phyloP scores from a whole-genome alignment of 2,797 vertebrate genomes.

The Yasuhikotakia modesta region DNA sequence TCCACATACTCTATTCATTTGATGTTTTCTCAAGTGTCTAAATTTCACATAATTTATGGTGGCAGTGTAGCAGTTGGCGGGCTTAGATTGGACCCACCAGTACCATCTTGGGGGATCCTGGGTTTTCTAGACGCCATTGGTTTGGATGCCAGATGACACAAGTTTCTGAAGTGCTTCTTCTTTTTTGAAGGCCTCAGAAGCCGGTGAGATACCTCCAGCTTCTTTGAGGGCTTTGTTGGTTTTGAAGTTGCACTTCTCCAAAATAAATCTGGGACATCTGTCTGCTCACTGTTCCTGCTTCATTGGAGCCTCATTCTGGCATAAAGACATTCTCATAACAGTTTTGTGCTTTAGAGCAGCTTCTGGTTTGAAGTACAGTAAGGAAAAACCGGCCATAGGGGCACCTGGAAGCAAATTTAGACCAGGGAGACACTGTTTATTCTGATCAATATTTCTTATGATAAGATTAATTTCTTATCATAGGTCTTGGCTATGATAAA shows the following conservation, averaged over 20 bases:
- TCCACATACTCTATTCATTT: constrained; percentile 27
- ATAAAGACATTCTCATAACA: neutral
- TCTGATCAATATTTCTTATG: no score
- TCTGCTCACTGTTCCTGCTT: neutral
- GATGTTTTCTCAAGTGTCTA: constrained; percentile 19
- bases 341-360: no score
- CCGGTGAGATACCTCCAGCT: constrained; percentile 3
- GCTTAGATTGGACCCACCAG: constrained; percentile 1
- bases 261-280: constrained; percentile 2
- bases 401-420: no score
- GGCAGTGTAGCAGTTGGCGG: constrained; percentile 15
- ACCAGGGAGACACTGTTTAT: no score
- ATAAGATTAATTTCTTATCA: no score
- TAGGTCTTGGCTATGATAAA: no score
- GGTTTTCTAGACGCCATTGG: constrained; percentile 11
- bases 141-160: constrained; percentile 26
- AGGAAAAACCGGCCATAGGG: neutral
- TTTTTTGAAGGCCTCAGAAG: constrained; percentile 5
- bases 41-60: constrained; percentile 23
- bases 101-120: constrained; percentile 2
- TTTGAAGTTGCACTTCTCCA: neutral
- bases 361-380: constrained; percentile 30
- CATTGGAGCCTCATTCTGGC: neutral
- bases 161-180: neutral
- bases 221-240: neutral